A percentile compares a stretch with the other conserved stretches of the same genome.
phyloP scores from a whole-genome alignment of 2,797 vertebrate genomes.

The Galaxias olidus region DNA sequence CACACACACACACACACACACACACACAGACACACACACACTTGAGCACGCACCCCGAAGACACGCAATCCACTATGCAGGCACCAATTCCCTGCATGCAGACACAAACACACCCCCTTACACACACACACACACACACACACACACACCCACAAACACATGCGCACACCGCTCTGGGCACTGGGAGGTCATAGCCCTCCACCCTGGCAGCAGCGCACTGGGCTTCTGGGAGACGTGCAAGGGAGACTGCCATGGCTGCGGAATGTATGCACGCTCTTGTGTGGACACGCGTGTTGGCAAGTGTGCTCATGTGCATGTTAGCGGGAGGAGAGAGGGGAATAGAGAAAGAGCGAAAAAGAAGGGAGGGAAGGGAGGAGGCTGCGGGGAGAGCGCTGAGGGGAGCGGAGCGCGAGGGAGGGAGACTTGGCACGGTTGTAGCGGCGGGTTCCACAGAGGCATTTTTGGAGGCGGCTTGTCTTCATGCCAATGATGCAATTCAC shows the following conservation, averaged over 20 bases:
- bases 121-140: conserved; percentile 12
- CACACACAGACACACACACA: not conserved
- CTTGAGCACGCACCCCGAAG: conserved; percentile 15
- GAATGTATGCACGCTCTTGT: conserved; percentile 33
- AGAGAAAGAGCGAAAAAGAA: conserved; percentile 45
- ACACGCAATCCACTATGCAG: conserved; percentile 6
- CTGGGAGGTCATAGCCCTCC: conserved; percentile 67
- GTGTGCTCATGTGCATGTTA: conserved; percentile 63
- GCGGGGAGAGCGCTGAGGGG: conserved; percentile 27
- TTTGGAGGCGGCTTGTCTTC: conserved; percentile 49
- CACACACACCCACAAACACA: conserved; percentile 23
- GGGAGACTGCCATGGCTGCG: conserved; percentile 51
- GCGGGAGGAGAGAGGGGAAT: conserved; percentile 49
- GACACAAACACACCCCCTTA: conserved; percentile 7
- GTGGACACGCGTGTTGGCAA: conserved; percentile 66
- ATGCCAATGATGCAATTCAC: conserved; percentile 65
- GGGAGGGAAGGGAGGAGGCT: conserved; percentile 16
- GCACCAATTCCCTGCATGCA: not conserved
- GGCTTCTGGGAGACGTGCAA: conserved; percentile 63
- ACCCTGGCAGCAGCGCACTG: conserved; percentile 59
- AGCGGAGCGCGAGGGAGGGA: conserved; percentile 25
- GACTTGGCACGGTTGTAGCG: conserved; percentile 53
- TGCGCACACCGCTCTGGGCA: conserved; percentile 52
- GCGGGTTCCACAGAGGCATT: conserved; percentile 49
- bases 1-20: conserved; percentile 8